phyloP scores from a whole-genome alignment of 2,113 vertebrate species.

The Riparia riparia region DNA sequence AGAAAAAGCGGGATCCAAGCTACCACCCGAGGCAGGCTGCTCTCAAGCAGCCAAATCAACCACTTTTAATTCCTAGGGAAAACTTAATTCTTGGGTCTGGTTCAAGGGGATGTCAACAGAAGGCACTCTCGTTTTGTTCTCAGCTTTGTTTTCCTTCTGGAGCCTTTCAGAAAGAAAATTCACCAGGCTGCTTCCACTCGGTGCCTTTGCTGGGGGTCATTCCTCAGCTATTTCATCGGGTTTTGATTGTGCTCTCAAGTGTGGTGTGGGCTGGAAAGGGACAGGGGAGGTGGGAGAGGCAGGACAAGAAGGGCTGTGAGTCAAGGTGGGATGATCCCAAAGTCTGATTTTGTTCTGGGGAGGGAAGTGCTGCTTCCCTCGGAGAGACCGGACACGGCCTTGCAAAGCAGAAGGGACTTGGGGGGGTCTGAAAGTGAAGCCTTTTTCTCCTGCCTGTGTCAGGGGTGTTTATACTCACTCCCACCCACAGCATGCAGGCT shows the following conservation, averaged over 20 bases:
- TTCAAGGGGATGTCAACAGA: not conserved
- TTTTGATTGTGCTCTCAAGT: not conserved
- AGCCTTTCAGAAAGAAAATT: not conserved
- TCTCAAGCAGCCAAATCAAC: not conserved
- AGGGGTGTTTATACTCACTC: not conserved
- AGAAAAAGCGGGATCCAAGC: not conserved
- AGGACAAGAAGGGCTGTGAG: not conserved
- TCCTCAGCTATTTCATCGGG: not conserved
- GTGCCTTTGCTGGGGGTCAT: not conserved
- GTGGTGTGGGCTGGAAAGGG: not conserved
- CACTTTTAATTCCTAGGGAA: not conserved
- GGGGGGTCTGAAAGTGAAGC: fast-evolving
- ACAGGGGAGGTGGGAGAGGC: not conserved
- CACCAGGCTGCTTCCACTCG: fast-evolving
- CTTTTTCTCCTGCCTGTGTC: not conserved
- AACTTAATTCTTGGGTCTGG: not conserved
- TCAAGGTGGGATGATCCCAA: not conserved
- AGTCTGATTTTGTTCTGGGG: not conserved
- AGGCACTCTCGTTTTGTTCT: fast-evolving
- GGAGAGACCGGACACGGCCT: fast-evolving
- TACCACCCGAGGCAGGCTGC: not conserved
- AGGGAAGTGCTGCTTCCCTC: not conserved
- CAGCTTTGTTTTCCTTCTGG: not conserved
- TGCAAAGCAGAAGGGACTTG: fast-evolving
- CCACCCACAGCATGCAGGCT: not conserved